Conservation (phyloP, 2,113 vertebrate species). For the Dasyornis broadbenti region DNA sequence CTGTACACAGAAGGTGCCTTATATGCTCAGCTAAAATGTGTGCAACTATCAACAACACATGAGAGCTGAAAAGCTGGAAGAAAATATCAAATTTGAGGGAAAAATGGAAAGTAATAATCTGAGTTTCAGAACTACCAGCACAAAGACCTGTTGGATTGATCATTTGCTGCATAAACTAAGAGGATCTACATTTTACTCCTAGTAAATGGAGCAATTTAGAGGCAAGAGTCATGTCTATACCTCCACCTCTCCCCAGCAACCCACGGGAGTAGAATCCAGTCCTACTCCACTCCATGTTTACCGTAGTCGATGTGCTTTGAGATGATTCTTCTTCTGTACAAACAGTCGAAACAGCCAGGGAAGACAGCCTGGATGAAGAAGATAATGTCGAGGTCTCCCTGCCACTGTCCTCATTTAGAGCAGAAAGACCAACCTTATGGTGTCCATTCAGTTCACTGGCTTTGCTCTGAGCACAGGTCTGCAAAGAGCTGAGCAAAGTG, state of each 20-base stretch:
- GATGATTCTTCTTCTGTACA: constrained; percentile 69
- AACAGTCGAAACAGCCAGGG: constrained; percentile 57
- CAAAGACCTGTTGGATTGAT: not conserved
- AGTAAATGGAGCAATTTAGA: not conserved
- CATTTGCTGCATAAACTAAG: fast-evolving
- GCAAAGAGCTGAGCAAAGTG: constrained; percentile 69
- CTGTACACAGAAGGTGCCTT: not conserved
- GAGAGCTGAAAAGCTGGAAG: not conserved
- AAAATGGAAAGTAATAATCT: not conserved
- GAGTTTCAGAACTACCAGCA: not conserved
- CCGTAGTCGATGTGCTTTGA: constrained; percentile 61
- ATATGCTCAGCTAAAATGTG: not conserved
- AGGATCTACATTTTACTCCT: not conserved
- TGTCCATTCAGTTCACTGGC: constrained; percentile 76
- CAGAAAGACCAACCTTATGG: constrained; percentile 55
- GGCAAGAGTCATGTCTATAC: not conserved
- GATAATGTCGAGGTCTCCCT: constrained; percentile 50
- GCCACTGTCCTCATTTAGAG: constrained; percentile 67
- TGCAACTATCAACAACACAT: not conserved
- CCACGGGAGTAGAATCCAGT: too few species aligned
- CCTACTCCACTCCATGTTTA: constrained; percentile 30
- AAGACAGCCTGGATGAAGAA: constrained; percentile 63
- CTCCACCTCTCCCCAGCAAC: not conserved
- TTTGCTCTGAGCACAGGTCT: constrained; percentile 68
- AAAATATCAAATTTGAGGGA: not conserved